A percentile compares a stretch with the other conserved stretches of the same genome.
These are phyloP conservation scores for Trichogramma dendrolimi DNA, from an alignment of 2,888 invertebrate species.

Conservation along the genomic window DNA sequence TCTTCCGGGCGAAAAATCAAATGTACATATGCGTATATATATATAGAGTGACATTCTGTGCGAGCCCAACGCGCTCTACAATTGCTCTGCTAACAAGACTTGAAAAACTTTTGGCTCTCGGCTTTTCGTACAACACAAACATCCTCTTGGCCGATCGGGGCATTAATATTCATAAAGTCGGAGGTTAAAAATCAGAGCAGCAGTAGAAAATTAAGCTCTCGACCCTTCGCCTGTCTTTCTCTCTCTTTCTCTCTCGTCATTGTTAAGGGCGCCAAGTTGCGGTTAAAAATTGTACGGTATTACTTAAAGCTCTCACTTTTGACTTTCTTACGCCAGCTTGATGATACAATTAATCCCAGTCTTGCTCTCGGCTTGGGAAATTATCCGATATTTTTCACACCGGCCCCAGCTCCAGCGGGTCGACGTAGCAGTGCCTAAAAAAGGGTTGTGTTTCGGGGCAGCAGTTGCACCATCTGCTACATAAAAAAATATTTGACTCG, in stretches of 20 bases:
- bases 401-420: slow-evolving; percentile 29
- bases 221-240: neutral
- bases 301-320: slow-evolving; percentile 42
- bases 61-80: too few relatives aligned
- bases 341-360: slow-evolving; percentile 51
- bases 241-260: too few relatives aligned
- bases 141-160: neutral
- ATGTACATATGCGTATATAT: neutral
- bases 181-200: slow-evolving; percentile 18
- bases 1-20: neutral
- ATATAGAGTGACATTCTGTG: too few relatives aligned
- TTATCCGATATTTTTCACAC: slow-evolving; percentile 51
- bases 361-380: slow-evolving; percentile 47
- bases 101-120: neutral
- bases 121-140: slow-evolving; percentile 6
- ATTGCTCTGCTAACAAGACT: slow-evolving; percentile 3
- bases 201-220: slow-evolving; percentile 18
- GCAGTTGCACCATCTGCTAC: slow-evolving; percentile 29
- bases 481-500: neutral
- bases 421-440: neutral
- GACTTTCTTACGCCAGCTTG: slow-evolving; percentile 36
- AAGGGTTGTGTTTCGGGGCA: slow-evolving; percentile 9
- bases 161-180: slow-evolving; percentile 26
- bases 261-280: slow-evolving; percentile 37
- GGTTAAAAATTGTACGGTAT: slow-evolving; percentile 51